Evolutionary conservation across 1,140 invertebrate species (phyloP), one percentile per base, ranked within the genome.

Genomic region (Cecropterus lyciades): DNA sequence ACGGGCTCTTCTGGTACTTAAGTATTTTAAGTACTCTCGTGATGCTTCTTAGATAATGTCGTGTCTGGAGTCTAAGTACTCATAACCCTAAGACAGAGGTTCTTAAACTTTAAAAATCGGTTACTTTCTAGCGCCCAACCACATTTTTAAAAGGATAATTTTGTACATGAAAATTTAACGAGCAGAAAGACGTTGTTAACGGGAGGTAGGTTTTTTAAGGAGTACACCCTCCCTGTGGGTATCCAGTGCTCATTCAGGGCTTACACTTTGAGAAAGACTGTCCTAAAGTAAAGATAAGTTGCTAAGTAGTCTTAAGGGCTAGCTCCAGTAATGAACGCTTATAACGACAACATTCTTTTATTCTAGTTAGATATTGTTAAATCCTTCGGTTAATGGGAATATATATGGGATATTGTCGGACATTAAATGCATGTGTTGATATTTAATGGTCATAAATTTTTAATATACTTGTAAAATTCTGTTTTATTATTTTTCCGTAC

Each of bases 1-100:
- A 57, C 55, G 13, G n/a, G 53, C 17, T 42, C n/a, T 14, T 51
- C 40, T 40, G 33, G 48, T 43, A 13, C 40, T 60, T 67, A 30
- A 67, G 52, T 55, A 59, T 42, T 67, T 63, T 67, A 62, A 68
- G 66, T 48, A 68, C 51, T 48, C 43, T n/a, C n/a, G n/a, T 69
- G 53, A 69, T 63, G 67, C 55, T 20, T 64, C 67, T 63, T 51
- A 69, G 67, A 69, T 69, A 69, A 69, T 63, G 55, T 56, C 55
- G 17, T 40, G 53, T 69, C 37, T 57, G 56, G 48, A 53, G 57
- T 68, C 56, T 68, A 17, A 55, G 48, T 62, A 45, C 57, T 53
- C 60, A 52, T 66, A 69, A 66, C 63, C 65, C 56, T 37, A 37
- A 30, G 27, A 8, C 7, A 30, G 7, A 7, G 27, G 27, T 30